Base-by-base conservation (phyloP, 92 coral and sea anemone species). In the Umimayanthus kanabou region DNA sequence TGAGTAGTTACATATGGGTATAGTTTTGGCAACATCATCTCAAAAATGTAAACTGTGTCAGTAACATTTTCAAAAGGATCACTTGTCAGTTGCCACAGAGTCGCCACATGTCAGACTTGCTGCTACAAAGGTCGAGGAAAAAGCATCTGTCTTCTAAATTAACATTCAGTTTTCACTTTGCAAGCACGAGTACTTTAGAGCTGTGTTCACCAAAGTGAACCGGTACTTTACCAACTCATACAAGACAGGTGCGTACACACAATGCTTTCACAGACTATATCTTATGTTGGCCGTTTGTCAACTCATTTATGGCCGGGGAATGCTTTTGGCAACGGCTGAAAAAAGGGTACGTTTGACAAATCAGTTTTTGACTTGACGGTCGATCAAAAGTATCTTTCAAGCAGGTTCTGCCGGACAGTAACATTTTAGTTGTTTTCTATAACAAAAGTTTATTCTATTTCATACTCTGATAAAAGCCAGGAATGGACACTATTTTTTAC, bases 211-310 rank as follows among this genome's bases (percentile, higher is more conserved):
- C 5, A 70, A 83, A 45, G 40, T 8, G 58, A 70, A 47, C 78
- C 74, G 71, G 77, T 83, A 71, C 57, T 82, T 83, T 26, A 37
- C 42, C 26, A 29, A 47, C 26, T 70, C 45, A 42, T 15, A 16
- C 67, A 71, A 14, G n/a, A 28, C 87, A 83, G 87, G 49, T 83
- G 87, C 43, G 87, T 70, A 72, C 39, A 80, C 25, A 83, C n/a
- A n/a, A 39, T 26, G 73, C 47, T 57, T 80, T 80, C 85, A 80
- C 73, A 61, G 43, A 55, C 30, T 14, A 2, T 58, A 64, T 39
- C 20, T 37, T 75, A n/a, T 75, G 26, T 61, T 22, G 73, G 72
- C 85, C 30, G 42, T 45, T 83, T 45, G 50, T 22, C n/a, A 47
- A 45, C 61, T 28, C 18, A 50, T 29, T 43, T 55, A 58, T 13